These are phyloP conservation scores for Sepiola atlantica DNA, from an alignment of 2,888 invertebrate genomes.

Conservation along the genomic window DNA sequence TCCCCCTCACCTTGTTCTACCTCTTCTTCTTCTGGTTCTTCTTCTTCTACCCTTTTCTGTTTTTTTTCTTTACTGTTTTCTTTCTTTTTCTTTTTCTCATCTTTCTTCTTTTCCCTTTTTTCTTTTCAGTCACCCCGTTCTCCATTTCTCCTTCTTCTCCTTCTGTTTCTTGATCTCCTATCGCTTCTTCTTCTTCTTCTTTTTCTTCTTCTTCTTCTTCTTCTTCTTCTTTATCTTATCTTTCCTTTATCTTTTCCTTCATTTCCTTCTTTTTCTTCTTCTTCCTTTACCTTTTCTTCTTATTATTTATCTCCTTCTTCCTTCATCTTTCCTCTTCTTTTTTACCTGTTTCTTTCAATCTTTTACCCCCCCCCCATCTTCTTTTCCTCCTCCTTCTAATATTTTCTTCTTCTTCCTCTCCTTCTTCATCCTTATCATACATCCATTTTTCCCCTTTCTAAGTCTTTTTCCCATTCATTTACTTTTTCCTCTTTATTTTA, in stretches of 20 bases:
- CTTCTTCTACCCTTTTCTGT: not conserved
- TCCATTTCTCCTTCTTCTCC: not conserved
- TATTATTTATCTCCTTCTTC: not conserved
- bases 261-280: not conserved
- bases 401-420: not conserved
- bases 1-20: no score
- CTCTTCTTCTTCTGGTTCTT: no score
- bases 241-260: not conserved
- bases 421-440: not conserved
- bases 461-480: no score
- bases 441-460: not conserved
- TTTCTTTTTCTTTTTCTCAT: not conserved
- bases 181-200: not conserved
- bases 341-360: not conserved
- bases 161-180: no score
- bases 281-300: not conserved
- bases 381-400: not conserved
- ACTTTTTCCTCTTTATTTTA: not conserved
- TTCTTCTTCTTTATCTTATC: not conserved
- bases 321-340: no score
- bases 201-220: not conserved
- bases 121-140: no score
- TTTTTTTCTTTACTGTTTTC: not conserved
- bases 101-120: not conserved
- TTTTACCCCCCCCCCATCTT: not conserved